Conservation (phyloP, 1,140 invertebrate genomes). For the Zeugodacus cucurbitae region DNA sequence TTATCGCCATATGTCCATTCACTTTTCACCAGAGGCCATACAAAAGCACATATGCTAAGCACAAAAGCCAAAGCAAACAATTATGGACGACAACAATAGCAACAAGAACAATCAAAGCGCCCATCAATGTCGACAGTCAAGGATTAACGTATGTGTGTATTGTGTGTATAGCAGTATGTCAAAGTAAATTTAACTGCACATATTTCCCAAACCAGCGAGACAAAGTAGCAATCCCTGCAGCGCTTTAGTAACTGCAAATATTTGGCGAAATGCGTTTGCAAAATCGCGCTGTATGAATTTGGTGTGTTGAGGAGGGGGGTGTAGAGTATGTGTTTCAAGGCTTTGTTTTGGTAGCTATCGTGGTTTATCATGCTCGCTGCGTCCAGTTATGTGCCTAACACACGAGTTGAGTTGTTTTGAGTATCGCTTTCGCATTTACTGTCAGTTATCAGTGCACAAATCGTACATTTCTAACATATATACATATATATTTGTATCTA, state of each 20-base stretch:
- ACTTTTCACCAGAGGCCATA: background rate
- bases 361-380: background rate
- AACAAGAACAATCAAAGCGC: background rate
- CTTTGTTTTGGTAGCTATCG: background rate
- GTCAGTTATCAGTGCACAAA: too few species aligned
- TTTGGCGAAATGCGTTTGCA: background rate
- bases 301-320: too few species aligned
- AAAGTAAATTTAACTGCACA: background rate
- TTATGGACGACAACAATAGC: background rate
- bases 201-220: background rate
- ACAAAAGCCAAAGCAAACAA: background rate
- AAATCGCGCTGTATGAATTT: background rate
- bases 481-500: too few species aligned
- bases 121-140: background rate
- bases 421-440: too few species aligned
- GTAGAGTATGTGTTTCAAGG: background rate
- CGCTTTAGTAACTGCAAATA: background rate
- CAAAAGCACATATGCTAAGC: background rate
- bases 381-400: too few species aligned
- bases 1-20: background rate
- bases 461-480: too few species aligned
- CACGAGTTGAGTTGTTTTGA: too few species aligned
- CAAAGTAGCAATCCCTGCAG: background rate
- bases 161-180: background rate
- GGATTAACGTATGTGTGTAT: background rate